phyloP scores from a whole-genome alignment of 1,140 invertebrate genomes.

The Dermatophagoides farinae region DNA sequence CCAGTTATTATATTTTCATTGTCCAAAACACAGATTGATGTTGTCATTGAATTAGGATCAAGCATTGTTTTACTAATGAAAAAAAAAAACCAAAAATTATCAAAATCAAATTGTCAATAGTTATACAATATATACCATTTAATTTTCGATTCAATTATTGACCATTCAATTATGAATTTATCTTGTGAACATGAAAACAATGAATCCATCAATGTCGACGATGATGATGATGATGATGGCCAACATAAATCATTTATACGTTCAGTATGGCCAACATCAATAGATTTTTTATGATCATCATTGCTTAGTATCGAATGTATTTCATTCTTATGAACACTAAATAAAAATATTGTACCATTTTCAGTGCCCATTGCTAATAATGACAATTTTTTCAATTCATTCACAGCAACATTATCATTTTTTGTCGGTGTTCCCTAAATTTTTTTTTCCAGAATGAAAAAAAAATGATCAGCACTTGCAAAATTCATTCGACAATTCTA shows the following conservation, averaged over 20 bases:
- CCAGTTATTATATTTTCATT: not conserved
- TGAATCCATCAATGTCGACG: slow-evolving; percentile 1
- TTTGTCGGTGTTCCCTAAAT: not conserved
- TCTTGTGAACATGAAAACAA: slow-evolving; percentile 3
- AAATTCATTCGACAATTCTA: no score
- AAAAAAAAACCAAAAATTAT: not conserved
- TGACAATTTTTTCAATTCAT: not conserved
- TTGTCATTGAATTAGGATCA: not conserved
- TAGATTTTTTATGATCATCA: not conserved
- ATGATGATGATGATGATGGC: not conserved
- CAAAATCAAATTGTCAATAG: no score
- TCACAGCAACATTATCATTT: not conserved
- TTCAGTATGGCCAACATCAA: not conserved
- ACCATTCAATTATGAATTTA: slow-evolving; percentile 7
- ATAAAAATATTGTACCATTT: slow-evolving; percentile 1
- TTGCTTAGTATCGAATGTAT: not conserved
- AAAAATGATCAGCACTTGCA: no score
- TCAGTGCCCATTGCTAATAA: not conserved
- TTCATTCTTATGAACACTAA: not conserved
- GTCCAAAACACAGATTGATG: not conserved
- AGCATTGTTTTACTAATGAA: not conserved
- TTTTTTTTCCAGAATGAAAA: not conserved
- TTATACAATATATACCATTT: no score
- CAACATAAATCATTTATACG: not conserved
- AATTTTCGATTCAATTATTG: not conserved